phyloP scores from a whole-genome alignment of 2,797 vertebrate genomes.

The Fundulus diaphanus region DNA sequence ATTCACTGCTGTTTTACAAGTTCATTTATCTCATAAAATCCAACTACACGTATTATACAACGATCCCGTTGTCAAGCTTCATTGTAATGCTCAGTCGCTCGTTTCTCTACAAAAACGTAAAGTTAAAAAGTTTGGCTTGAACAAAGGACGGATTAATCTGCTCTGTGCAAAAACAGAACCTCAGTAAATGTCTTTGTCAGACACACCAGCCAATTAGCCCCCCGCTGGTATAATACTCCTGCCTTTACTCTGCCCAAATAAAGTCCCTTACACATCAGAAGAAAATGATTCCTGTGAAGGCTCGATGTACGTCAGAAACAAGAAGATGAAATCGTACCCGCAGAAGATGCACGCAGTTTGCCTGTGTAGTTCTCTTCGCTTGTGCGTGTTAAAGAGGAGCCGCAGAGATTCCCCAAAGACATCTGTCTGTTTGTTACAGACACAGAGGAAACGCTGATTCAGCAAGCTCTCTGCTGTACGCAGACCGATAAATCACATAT shows the following conservation, averaged over 20 bases:
- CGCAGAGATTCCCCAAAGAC: constrained; percentile 11
- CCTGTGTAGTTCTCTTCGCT: background rate
- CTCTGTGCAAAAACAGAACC: background rate
- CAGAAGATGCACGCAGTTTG: background rate
- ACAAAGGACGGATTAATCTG: background rate
- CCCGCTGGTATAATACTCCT: too few relatives aligned
- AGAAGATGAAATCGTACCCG: background rate
- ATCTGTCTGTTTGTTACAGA: constrained; percentile 10
- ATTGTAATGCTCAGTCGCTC: background rate
- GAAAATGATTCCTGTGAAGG: constrained; percentile 11
- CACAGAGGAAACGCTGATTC: constrained; percentile 47
- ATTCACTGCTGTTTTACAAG: constrained; percentile 5
- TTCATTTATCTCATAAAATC: constrained; percentile 5
- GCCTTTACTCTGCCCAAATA: constrained; percentile 9
- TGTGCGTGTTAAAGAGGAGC: background rate
- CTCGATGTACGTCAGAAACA: constrained; percentile 1
- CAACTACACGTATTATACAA: background rate
- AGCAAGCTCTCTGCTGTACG: constrained; percentile 67
- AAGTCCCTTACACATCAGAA: constrained; percentile 25
- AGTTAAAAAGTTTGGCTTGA: background rate
- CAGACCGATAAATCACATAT: constrained; percentile 45
- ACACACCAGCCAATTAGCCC: background rate
- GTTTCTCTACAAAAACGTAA: background rate
- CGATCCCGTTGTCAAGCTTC: background rate
- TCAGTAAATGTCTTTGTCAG: background rate